Percentiles rank a stretch among this genome's conserved stretches.
Conservation (phyloP, 2,888 invertebrate species). For the Parelbella ahira region DNA sequence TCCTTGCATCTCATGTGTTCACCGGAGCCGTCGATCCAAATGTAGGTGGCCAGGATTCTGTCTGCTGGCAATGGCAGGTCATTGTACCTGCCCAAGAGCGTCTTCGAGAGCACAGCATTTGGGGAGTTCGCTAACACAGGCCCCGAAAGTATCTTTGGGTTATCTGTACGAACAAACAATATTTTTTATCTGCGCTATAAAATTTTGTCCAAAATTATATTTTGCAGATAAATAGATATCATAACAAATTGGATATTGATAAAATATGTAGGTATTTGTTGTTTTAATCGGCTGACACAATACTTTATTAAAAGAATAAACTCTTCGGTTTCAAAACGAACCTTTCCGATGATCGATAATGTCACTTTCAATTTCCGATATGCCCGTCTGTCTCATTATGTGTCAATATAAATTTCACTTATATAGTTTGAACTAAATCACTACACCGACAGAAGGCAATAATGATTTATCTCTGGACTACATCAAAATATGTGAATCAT, state of each 20-base stretch:
- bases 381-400: background rate
- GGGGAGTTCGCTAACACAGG: conserved; percentile 84
- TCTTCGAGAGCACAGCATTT: conserved; percentile 90
- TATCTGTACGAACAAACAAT: too few species aligned
- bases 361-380: conserved; percentile 5
- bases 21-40: conserved; percentile 97
- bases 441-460: conserved; percentile 14
- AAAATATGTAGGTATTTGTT: too few species aligned
- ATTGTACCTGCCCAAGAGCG: conserved; percentile 85
- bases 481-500: conserved; percentile 9
- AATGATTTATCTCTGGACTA: conserved; percentile 16
- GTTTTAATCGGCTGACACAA: background rate
- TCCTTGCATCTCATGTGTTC: conserved; percentile 94
- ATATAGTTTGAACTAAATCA: too few species aligned
- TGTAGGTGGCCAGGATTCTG: conserved; percentile 91
- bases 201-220: too few species aligned
- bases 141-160: conserved; percentile 72
- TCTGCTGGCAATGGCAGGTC: conserved; percentile 89
- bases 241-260: too few species aligned
- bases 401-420: background rate
- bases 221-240: too few species aligned
- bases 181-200: too few species aligned
- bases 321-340: conserved; percentile 12
- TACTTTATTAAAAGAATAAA: background rate
- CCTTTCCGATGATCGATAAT: conserved; percentile 27